These are phyloP conservation scores for Galendromus occidentalis DNA, from an alignment of 1,140 invertebrate species.

Conservation along the genomic window DNA sequence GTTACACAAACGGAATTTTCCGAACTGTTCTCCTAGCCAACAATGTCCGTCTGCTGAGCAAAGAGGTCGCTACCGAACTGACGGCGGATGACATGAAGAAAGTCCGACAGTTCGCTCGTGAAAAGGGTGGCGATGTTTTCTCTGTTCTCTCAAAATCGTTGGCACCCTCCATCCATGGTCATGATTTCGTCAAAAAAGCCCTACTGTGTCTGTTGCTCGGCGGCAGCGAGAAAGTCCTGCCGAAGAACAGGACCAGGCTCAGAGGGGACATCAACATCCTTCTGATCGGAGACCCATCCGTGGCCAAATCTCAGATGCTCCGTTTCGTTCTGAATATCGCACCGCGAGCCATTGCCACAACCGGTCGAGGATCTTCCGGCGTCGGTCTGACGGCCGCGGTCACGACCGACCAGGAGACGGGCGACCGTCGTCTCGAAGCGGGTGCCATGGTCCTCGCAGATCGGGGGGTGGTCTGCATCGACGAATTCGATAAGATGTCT, in stretches of 20 bases:
- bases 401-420: slow-evolving; percentile 77
- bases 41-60: slow-evolving; percentile 68
- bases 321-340: slow-evolving; percentile 85
- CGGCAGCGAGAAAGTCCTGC: slow-evolving; percentile 81
- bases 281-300: slow-evolving; percentile 93
- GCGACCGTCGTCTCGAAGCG: slow-evolving; percentile 59
- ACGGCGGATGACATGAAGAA: slow-evolving; percentile 66
- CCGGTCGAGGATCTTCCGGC: slow-evolving; percentile 80
- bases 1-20: slow-evolving; percentile 82
- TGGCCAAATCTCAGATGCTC: slow-evolving; percentile 92
- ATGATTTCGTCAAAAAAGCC: slow-evolving; percentile 90
- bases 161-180: slow-evolving; percentile 93
- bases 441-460: slow-evolving; percentile 99
- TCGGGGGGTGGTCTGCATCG: slow-evolving; percentile 93
- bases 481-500: slow-evolving; percentile 99
- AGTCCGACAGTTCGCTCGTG: slow-evolving; percentile 64
- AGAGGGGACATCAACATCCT: slow-evolving; percentile 96
- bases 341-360: slow-evolving; percentile 84
- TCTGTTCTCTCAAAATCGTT: slow-evolving; percentile 72
- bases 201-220: slow-evolving; percentile 84
- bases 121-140: slow-evolving; percentile 55
- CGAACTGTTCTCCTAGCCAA: slow-evolving; percentile 86
- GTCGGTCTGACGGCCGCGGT: slow-evolving; percentile 97
- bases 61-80: slow-evolving; percentile 63
- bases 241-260: slow-evolving; percentile 72